These are phyloP conservation scores for Lanistes nyassanus DNA, from an alignment of 1,140 invertebrate species.

Conservation along the genomic window DNA sequence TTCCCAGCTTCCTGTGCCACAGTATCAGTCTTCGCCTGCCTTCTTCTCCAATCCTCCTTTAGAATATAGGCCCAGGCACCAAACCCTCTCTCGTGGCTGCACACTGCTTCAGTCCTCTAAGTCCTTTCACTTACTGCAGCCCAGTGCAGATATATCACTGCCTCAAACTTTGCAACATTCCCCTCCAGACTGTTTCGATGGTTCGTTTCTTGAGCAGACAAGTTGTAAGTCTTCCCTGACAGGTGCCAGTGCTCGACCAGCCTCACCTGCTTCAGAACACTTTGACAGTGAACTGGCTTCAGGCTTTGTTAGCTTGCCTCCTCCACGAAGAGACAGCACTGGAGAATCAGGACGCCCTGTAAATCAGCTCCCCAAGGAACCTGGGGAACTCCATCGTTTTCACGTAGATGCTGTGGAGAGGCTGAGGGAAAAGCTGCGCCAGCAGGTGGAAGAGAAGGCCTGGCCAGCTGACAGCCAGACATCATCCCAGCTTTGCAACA, in stretches of 20 bases:
- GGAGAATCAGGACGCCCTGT: not conserved
- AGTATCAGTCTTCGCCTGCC: not conserved
- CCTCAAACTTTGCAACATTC: no score
- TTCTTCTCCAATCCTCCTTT: not conserved
- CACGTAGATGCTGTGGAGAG: constrained; percentile 48
- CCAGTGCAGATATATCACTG: no score
- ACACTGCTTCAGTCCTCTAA: not conserved
- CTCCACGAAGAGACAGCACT: constrained; percentile 4
- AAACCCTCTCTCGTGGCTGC: not conserved
- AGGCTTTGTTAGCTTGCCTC: no score
- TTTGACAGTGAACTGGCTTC: no score
- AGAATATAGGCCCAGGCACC: not conserved
- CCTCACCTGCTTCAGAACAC: no score
- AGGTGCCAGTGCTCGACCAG: no score
- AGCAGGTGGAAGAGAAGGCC: constrained; percentile 31
- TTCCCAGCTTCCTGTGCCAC: not conserved
- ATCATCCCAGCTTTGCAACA: constrained; percentile 18
- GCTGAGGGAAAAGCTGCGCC: constrained; percentile 46
- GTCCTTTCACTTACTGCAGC: not conserved
- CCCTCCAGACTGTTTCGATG: no score
- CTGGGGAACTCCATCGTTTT: constrained; percentile 40
- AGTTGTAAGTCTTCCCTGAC: no score
- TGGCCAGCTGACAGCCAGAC: constrained; percentile 28
- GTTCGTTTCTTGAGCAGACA: no score
- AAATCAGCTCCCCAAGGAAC: constrained; percentile 4